phyloP scores from a whole-genome alignment of 1,140 invertebrate species.

The Nebria ingens region DNA sequence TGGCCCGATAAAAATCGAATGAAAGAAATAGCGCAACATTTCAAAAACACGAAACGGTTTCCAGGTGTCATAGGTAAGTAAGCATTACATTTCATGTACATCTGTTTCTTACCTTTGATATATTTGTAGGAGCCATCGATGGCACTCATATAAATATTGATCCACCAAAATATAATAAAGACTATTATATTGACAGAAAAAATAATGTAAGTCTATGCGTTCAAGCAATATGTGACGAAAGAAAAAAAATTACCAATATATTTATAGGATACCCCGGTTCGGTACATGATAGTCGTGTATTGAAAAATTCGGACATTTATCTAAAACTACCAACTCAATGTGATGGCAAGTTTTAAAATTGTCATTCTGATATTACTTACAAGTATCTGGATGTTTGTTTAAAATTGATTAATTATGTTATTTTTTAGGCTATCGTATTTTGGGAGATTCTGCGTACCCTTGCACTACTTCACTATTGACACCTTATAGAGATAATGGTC shows the following conservation, averaged over 20 bases:
- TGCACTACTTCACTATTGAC: constrained; percentile 14
- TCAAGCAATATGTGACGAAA: constrained; percentile 13
- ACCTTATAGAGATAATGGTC: constrained; percentile 22
- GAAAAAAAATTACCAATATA: constrained; percentile 8
- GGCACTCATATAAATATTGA: neutral
- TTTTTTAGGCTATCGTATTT: constrained; percentile 15
- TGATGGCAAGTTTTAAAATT: too few species aligned
- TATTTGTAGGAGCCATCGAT: too few species aligned
- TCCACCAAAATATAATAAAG: neutral
- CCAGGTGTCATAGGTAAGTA: too few species aligned
- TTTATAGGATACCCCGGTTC: constrained; percentile 20
- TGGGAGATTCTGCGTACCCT: constrained; percentile 22
- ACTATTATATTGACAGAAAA: neutral
- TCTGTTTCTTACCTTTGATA: too few species aligned
- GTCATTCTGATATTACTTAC: too few species aligned
- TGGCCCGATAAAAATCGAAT: too few species aligned
- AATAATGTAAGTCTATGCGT: neutral
- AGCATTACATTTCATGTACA: too few species aligned
- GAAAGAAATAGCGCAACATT: too few species aligned
- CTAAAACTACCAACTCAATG: too few species aligned
- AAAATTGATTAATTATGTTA: constrained; percentile 5
- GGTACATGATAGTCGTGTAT: constrained; percentile 22
- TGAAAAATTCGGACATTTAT: constrained; percentile 19
- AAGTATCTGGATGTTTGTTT: too few species aligned
- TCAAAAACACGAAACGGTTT: too few species aligned